Evolutionary conservation across 2,113 vertebrate species (phyloP).

Genomic region (Bostrychus sinensis): DNA sequence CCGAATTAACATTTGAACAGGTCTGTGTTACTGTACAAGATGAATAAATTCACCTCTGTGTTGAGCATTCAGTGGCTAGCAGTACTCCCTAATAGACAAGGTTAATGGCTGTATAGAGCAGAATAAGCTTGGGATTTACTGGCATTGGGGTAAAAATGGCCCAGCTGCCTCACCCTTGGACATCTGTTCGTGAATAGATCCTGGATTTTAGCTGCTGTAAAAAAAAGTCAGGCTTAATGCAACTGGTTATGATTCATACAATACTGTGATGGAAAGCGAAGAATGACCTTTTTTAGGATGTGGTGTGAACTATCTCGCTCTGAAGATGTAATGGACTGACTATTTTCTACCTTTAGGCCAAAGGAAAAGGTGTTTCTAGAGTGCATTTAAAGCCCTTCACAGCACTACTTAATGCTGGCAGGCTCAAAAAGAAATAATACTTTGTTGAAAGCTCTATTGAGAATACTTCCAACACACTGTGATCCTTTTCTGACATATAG

Average conservation of each 20-base stretch:
- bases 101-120: conserved; percentile 52
- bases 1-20: conserved; percentile 8
- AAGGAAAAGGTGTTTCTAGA: neutral
- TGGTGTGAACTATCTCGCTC: neutral
- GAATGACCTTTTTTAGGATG: conserved; percentile 16
- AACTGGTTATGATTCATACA: conserved; percentile 18
- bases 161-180: conserved; percentile 34
- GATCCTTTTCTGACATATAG: too few relatives aligned
- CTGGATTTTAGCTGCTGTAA: conserved; percentile 16
- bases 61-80: conserved; percentile 15
- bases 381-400: neutral
- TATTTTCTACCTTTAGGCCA: neutral
- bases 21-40: neutral
- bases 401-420: neutral
- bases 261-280: conserved; percentile 16
- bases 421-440: neutral
- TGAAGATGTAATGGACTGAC: neutral
- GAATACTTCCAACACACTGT: neutral
- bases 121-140: conserved; percentile 21
- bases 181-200: conserved; percentile 29
- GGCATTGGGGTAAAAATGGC: conserved; percentile 43
- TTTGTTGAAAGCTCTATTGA: conserved; percentile 2
- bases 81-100: conserved; percentile 25
- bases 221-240: conserved; percentile 15
- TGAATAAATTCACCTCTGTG: conserved; percentile 7